These are phyloP conservation scores for Stictonetta naevosa DNA, from an alignment of 2,113 vertebrate species.

Conservation along the genomic window DNA sequence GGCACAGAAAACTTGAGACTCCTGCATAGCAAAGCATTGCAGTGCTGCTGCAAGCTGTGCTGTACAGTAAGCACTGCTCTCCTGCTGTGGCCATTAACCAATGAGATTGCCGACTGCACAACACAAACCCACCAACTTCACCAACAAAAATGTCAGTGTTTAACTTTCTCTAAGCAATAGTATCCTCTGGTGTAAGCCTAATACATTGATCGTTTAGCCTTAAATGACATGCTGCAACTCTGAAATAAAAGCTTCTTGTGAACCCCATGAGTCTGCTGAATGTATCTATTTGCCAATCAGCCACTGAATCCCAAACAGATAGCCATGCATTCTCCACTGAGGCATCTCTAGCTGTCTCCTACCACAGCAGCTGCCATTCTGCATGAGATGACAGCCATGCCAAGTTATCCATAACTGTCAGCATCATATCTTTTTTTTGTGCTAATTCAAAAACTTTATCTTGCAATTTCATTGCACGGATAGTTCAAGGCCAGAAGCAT, in stretches of 20 bases:
- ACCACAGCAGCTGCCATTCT: accelerated
- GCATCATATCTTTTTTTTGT: not conserved
- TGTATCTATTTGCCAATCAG: accelerated
- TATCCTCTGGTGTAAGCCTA: not conserved
- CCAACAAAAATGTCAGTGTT: not conserved
- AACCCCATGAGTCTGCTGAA: not conserved
- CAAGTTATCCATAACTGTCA: no score
- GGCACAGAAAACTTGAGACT: accelerated
- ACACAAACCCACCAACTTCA: not conserved
- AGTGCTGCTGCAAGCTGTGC: not conserved
- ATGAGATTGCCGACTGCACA: accelerated
- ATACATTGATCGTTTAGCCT: not conserved
- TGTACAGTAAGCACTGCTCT: no score
- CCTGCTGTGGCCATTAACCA: accelerated
- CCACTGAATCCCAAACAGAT: not conserved
- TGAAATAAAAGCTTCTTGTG: not conserved
- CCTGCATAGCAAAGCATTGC: accelerated
- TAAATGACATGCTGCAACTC: not conserved
- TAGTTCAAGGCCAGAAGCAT: not conserved
- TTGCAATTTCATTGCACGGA: not conserved
- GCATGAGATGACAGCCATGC: no score
- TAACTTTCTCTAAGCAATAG: not conserved
- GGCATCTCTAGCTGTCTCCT: not conserved
- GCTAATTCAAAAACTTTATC: not conserved
- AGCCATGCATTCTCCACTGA: accelerated